These are phyloP conservation scores for Epistrophella euchroma DNA, from an alignment of 2,888 invertebrate genomes.

Conservation along the genomic window DNA sequence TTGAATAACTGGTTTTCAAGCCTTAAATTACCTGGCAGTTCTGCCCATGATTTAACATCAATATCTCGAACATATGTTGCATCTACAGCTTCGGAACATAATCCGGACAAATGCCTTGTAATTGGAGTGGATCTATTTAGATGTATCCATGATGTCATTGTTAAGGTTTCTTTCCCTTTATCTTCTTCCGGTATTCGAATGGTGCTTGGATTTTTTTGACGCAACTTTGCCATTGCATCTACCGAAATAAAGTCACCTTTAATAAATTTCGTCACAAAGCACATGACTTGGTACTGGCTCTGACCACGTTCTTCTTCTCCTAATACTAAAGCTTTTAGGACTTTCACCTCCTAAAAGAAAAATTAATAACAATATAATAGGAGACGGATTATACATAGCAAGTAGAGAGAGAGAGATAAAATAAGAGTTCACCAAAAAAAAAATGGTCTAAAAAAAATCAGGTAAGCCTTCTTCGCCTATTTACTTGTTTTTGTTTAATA, in stretches of 20 bases:
- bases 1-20: neutral
- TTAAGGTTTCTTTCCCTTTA: slow-evolving; percentile 91
- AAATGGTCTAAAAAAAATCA: too few species aligned
- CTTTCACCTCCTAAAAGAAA: slow-evolving; percentile 92
- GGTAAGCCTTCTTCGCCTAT: too few species aligned
- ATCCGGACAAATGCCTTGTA: slow-evolving; percentile 89
- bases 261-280: slow-evolving; percentile 94
- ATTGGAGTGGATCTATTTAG: slow-evolving; percentile 88
- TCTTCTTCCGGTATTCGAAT: slow-evolving; percentile 96
- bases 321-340: slow-evolving; percentile 93
- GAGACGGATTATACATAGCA: too few species aligned
- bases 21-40: slow-evolving; percentile 89
- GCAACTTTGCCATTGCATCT: slow-evolving; percentile 97
- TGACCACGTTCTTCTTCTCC: slow-evolving; percentile 97
- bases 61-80: slow-evolving; percentile 91
- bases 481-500: too few species aligned
- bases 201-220: slow-evolving; percentile 95
- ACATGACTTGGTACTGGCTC: slow-evolving; percentile 94
- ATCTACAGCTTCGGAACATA: slow-evolving; percentile 91
- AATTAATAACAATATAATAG: slow-evolving; percentile 4
- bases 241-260: slow-evolving; percentile 98
- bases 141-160: slow-evolving; percentile 92
- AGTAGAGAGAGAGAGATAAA: too few species aligned
- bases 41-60: slow-evolving; percentile 92
- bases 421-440: too few species aligned